phyloP scores from a whole-genome alignment of 2,797 vertebrate genomes.

The Gambusia yucatana region DNA sequence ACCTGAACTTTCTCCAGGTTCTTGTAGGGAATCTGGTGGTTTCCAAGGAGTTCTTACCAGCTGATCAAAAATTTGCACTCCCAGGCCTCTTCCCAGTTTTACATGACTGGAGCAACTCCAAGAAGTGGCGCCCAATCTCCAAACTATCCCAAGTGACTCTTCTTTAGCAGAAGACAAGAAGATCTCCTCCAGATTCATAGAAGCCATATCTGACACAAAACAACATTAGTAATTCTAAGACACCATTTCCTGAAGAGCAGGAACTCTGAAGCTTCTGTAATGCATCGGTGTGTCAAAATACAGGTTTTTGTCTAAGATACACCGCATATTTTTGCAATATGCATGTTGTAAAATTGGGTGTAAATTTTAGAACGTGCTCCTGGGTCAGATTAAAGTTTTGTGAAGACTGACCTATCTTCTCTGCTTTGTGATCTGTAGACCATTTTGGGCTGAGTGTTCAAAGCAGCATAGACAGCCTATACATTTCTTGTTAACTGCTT shows the following conservation, averaged over 20 bases:
- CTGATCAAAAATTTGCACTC: not conserved
- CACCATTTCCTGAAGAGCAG: not conserved
- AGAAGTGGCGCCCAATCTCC: not conserved
- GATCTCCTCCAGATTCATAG: not conserved
- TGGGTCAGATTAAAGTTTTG: too few species aligned
- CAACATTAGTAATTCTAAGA: not conserved
- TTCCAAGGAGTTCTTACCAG: not conserved
- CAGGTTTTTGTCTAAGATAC: too few species aligned
- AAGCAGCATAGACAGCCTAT: not conserved
- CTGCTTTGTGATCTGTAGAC: not conserved
- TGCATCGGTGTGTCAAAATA: not conserved
- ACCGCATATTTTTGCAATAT: too few species aligned
- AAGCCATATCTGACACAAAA: not conserved
- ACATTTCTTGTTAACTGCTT: not conserved
- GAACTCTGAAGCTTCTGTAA: not conserved
- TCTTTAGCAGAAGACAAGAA: not conserved
- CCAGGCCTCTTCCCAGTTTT: not conserved
- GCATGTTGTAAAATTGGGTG: too few species aligned
- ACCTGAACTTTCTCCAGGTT: not conserved
- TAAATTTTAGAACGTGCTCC: too few species aligned
- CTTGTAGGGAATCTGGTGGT: not conserved
- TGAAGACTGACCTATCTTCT: not conserved
- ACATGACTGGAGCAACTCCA: not conserved
- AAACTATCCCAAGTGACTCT: not conserved
- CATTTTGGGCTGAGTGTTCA: not conserved